Percentiles rank a stretch among this genome's conserved stretches.
These are phyloP conservation scores for Ctenoplectra terminalis DNA, from an alignment of 1,140 invertebrate species.

Conservation along the genomic window DNA sequence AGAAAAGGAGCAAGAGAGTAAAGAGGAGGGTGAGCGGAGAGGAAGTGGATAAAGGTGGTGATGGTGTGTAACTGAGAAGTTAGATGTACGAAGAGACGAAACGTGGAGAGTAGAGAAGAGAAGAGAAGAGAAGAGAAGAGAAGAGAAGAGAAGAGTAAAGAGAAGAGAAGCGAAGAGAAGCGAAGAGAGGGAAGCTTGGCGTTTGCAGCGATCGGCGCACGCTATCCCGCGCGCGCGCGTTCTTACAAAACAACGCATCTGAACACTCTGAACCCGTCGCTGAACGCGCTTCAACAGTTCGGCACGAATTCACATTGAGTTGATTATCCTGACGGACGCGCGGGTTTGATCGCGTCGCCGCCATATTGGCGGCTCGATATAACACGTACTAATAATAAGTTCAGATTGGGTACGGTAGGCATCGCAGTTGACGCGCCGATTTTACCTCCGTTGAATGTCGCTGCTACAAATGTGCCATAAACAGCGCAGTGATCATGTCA, in stretches of 20 bases:
- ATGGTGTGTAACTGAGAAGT: slow-evolving; percentile 42
- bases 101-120: slow-evolving; percentile 12
- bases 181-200: slow-evolving; percentile 48
- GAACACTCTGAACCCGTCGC: slow-evolving; percentile 71
- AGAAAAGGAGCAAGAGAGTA: slow-evolving; percentile 22
- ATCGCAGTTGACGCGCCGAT: slow-evolving; percentile 52
- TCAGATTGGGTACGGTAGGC: slow-evolving; percentile 56
- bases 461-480: slow-evolving; percentile 31
- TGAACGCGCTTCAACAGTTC: slow-evolving; percentile 73
- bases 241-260: slow-evolving; percentile 74
- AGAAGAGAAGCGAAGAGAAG: no score
- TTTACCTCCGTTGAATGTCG: slow-evolving; percentile 40
- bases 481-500: slow-evolving; percentile 57
- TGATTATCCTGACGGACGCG: slow-evolving; percentile 69
- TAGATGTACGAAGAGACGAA: slow-evolving; percentile 34
- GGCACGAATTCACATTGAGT: slow-evolving; percentile 68
- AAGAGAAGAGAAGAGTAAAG: no score
- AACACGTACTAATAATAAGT: slow-evolving; percentile 70
- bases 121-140: slow-evolving; percentile 17
- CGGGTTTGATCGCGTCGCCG: slow-evolving; percentile 64
- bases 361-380: slow-evolving; percentile 70
- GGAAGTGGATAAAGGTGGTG: slow-evolving; percentile 43
- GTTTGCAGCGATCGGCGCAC: slow-evolving; percentile 63
- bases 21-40: background rate
- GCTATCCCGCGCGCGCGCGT: slow-evolving; percentile 62